Base-by-base conservation (phyloP, 2,797 vertebrate species). In the Florisuga fusca region DNA sequence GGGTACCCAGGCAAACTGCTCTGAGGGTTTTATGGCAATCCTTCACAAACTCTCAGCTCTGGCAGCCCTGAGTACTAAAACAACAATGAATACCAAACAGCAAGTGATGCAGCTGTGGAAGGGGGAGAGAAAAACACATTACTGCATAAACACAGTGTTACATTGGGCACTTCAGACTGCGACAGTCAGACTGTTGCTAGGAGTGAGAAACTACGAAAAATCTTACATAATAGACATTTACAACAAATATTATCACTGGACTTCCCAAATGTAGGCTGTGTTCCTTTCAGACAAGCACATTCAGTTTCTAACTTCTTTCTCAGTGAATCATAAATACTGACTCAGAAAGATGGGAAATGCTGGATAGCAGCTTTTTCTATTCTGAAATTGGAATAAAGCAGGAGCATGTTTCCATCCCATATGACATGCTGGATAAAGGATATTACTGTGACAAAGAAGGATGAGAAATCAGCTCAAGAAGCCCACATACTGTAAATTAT, bases 241-340 rank as follows among this genome's bases (percentile, higher is more conserved):
- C 36, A 82, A 61, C 81, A 83, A 93, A 61, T 96, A 80, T 63
- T 92, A 46, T 93, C 50, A 46, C 27, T 80, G 77, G 41, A 59
- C 89, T 93, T 79, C 84, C 84, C 45, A 95, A 91, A 82, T 22
- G 55, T 79, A 71, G 80, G 55, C 55, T 89, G 71, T 82, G 59
- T 84, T 95, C 90, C 64, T 94, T 92, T 89, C 74, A 84, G 78
- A 29, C 63, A 87, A 73, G 87, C 50, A 94, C 79, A 81, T 84
- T 84, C 62, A 64, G 62, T 86, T 93, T 95, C 89, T 63, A 21
- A 41, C 27, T 73, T 87, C 33, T 84, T 81, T 91, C 55, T 83
- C 53, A 68, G 1, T 89, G 88, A 93, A 79, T 95, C 90, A 95
- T 41, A 93, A 95, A 84, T 68, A 79, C 27, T 84, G 93, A 92